A percentile compares a stretch with the other conserved stretches of the same genome.
Conservation (phyloP, 1,140 invertebrate species). For the Neodiprion fabricii region DNA sequence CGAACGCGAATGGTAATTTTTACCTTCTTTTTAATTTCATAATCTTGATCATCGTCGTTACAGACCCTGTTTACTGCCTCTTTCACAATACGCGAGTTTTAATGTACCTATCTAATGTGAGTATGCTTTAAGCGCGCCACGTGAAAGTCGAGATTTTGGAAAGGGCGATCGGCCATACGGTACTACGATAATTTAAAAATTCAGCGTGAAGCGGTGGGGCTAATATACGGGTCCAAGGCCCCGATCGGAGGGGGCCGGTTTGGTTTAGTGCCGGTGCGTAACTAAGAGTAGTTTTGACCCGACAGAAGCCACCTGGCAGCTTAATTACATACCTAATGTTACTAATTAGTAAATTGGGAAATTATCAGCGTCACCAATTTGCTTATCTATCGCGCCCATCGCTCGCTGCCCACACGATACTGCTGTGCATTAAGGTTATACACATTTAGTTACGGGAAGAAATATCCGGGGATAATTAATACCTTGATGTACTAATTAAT, state of each 20-base stretch:
- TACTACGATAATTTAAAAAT: background rate
- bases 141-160: too few relatives aligned
- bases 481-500: slow-evolving; percentile 4
- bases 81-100: too few relatives aligned
- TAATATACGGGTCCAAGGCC: background rate
- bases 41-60: too few relatives aligned
- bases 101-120: too few relatives aligned
- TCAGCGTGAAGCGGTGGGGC: background rate
- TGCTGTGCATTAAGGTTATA: too few relatives aligned
- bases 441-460: too few relatives aligned
- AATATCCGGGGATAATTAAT: background rate
- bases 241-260: background rate
- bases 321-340: background rate
- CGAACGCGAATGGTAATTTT: too few relatives aligned
- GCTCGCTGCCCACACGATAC: background rate
- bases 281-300: background rate
- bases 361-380: slow-evolving; percentile 1
- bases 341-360: slow-evolving; percentile 8
- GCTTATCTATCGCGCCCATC: background rate
- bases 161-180: background rate
- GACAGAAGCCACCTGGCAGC: slow-evolving; percentile 1
- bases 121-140: too few relatives aligned
- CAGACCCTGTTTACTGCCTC: too few relatives aligned
- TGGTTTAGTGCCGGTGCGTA: background rate
- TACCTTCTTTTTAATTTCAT: too few relatives aligned